Conservation (phyloP, 37 sponge, comb jelly and placozoan species). For the Theonella swinhoei region DNA sequence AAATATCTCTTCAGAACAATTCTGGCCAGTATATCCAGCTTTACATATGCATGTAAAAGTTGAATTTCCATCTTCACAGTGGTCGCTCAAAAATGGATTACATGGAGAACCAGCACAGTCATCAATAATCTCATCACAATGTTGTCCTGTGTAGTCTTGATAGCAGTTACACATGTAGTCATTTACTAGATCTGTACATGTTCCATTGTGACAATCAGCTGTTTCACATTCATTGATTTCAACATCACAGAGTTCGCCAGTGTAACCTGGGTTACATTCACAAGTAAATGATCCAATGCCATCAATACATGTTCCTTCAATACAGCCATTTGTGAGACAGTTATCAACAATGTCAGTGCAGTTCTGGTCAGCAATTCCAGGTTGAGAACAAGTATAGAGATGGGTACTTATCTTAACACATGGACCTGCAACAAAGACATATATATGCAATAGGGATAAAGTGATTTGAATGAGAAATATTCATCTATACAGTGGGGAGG, state of each 20-base stretch:
- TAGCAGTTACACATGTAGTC: conserved; percentile 55
- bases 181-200: conserved; percentile 4
- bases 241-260: conserved; percentile 49
- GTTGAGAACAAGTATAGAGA: no score
- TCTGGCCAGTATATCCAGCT: conserved; percentile 37
- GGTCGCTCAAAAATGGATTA: no score
- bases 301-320: conserved; percentile 39
- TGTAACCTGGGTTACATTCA: conserved; percentile 62
- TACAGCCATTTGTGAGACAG: no score
- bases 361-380: no score
- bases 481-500: no score
- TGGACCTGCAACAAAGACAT: no score
- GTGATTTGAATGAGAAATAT: no score
- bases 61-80: background rate
- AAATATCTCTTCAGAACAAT: conserved; percentile 33
- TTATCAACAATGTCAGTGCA: no score
- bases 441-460: no score
- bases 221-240: conserved; percentile 67
- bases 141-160: conserved; percentile 60
- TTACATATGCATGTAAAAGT: conserved; percentile 48
- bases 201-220: conserved; percentile 38
- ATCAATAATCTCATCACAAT: conserved; percentile 59
- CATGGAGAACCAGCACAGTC: no score
- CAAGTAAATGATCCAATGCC: conserved; percentile 23
- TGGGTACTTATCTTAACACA: no score